These are phyloP conservation scores for Coturnix japonica DNA, from an alignment of 2,113 vertebrate species.

Conservation along the genomic window DNA sequence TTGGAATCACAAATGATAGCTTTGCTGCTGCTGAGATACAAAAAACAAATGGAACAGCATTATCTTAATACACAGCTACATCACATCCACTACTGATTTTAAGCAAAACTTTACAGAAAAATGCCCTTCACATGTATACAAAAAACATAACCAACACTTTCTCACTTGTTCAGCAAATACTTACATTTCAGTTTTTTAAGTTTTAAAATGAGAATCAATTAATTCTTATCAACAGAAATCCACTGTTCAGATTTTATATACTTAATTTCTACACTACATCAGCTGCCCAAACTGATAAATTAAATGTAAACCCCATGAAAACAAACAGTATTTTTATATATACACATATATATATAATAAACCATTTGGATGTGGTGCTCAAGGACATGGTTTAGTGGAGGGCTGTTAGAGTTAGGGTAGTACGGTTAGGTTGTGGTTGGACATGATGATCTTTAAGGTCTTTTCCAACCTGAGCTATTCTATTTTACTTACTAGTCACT, in stretches of 20 bases:
- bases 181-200: background rate
- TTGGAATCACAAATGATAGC: background rate
- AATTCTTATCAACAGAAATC: background rate
- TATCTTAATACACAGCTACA: background rate
- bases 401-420: too few species aligned
- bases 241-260: fast-evolving
- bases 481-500: background rate
- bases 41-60: background rate
- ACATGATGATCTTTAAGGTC: too few species aligned
- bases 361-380: too few species aligned
- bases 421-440: too few species aligned
- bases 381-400: too few species aligned
- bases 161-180: background rate
- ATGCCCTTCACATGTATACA: background rate
- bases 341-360: too few species aligned
- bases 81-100: background rate
- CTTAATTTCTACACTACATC: background rate
- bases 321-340: background rate
- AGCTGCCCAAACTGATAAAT: background rate
- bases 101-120: background rate
- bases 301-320: background rate
- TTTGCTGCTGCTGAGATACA: background rate
- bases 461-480: too few species aligned
- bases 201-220: background rate
- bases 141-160: background rate